phyloP scores from a whole-genome alignment of 2,113 vertebrate genomes.

The Cervus canadensis region DNA sequence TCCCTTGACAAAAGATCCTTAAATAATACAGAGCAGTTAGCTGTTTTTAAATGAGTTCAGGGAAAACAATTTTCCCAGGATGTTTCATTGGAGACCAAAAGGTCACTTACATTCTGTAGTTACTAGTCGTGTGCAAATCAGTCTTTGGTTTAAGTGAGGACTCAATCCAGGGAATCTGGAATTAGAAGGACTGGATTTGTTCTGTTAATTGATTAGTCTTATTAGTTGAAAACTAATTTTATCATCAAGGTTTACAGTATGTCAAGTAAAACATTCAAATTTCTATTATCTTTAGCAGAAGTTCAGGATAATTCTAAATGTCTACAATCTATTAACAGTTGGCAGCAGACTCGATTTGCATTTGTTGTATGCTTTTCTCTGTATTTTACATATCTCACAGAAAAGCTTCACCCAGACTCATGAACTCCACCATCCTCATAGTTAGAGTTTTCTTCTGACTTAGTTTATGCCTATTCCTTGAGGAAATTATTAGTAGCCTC shows the following conservation, averaged over 20 bases:
- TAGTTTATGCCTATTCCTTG: background rate
- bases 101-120: slow-evolving; percentile 30
- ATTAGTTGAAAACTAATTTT: background rate
- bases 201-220: background rate
- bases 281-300: slow-evolving; percentile 18
- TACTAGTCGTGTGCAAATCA: slow-evolving; percentile 39
- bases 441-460: background rate
- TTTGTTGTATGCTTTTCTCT: background rate
- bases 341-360: background rate
- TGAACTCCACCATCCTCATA: background rate
- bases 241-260: background rate
- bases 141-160: background rate
- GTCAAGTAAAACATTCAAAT: background rate
- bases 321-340: background rate
- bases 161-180: slow-evolving; percentile 5
- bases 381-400: background rate
- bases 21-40: slow-evolving; percentile 31
- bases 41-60: slow-evolving; percentile 50
- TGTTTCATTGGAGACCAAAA: slow-evolving; percentile 42
- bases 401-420: background rate
- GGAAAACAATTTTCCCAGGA: slow-evolving; percentile 56
- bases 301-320: background rate
- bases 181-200: background rate
- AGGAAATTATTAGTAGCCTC: background rate
- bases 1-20: slow-evolving; percentile 48